Conservation (phyloP, 2,113 vertebrate genomes). For the Uropsilus gracilis region DNA sequence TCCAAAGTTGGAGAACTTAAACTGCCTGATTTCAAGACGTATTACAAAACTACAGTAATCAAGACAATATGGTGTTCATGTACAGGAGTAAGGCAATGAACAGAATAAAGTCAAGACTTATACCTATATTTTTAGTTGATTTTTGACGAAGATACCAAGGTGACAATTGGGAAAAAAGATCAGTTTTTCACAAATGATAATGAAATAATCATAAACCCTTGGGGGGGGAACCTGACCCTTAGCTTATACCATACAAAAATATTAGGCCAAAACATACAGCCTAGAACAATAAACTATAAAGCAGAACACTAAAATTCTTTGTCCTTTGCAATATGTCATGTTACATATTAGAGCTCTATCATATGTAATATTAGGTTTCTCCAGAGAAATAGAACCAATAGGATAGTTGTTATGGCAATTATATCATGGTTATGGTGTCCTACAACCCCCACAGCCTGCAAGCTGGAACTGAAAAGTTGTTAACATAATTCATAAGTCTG, state of each 20-base stretch:
- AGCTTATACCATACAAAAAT: not conserved
- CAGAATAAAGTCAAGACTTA: conserved; percentile 26
- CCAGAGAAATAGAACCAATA: not conserved
- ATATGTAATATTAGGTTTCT: not conserved
- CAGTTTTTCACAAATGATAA: not conserved
- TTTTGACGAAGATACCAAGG: conserved; percentile 20
- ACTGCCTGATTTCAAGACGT: conserved; percentile 31
- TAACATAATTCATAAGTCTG: not conserved
- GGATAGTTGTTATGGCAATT: not conserved
- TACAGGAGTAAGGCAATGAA: not conserved
- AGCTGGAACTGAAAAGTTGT: not conserved
- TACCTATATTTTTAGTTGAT: not conserved
- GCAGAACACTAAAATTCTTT: not conserved
- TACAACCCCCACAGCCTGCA: not conserved
- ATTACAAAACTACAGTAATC: conserved; percentile 43
- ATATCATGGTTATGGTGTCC: not conserved
- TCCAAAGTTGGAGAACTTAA: conserved; percentile 13
- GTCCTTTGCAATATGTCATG: too few species aligned
- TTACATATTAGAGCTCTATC: too few species aligned
- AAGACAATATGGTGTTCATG: conserved; percentile 8
- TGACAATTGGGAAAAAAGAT: not conserved
- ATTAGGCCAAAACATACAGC: not conserved
- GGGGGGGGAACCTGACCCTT: not conserved
- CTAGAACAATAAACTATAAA: conserved; percentile 23
- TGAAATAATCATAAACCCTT: not conserved